Evolutionary conservation across 1,140 invertebrate species (phyloP), one percentile per base, ranked within the genome.

Genomic region (Limonius californicus): DNA sequence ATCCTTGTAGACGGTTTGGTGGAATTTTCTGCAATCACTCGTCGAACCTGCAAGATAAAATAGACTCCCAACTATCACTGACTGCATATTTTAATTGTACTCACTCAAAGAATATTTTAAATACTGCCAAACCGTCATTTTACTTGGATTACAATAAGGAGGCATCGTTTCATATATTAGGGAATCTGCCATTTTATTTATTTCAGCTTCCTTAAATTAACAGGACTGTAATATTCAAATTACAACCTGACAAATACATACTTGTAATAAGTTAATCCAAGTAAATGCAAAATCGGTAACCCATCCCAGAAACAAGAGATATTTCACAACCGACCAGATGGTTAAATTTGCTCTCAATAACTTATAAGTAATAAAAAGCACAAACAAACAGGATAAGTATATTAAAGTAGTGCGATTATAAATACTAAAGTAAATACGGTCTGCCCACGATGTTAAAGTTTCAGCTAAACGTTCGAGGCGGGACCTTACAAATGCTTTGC

Each of bases 341-440:
- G 42, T 62, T 15, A 47, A 62, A 15, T 50, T 62, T 19, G 61
- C 61, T 53, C 23, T 62, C 14, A 62, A 27, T 4, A 62, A 35
- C 12, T 57, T 57, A 39, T 62, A 62, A 53, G 21, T 53, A 21
- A 62, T 39, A n/a, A 62, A 32, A 35, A 57, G 11, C 15, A 35
- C 27, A 12, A 62, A 53, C 1, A 57, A 18, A 12, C 45, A 50
- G 1, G 45, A 19, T 7, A 14, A 7, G n/a, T 11, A 11, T 1
- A 62, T n/a, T 20, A 23, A 39, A 12, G 54, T 62, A 15, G 42
- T 57, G 21, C 55, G 54, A 35, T 53, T 62, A 35, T 35, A 57
- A 35, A 57, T 50, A 39, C 16, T 35, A 21, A 57, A 35, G 35
- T 62, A 62, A 11, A 62, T 14, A 50, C 18, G 19, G 30, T 62